Evolutionary conservation across 2,797 vertebrate genomes (phyloP).

Genomic region (Limnodromus scolopaceus): DNA sequence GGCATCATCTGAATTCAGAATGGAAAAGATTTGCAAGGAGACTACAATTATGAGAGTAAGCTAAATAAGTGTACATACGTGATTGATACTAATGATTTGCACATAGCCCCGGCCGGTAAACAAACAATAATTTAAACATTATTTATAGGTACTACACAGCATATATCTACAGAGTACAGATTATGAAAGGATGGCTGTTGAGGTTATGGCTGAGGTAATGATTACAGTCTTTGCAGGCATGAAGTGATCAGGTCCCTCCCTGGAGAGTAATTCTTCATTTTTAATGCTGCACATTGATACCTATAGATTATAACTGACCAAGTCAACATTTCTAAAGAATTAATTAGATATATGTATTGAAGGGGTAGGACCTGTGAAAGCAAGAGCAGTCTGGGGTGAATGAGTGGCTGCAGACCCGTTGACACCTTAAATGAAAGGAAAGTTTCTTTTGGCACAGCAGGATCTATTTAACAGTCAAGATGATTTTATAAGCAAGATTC

Average conservation of each 20-base stretch:
- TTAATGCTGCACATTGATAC: neutral
- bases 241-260: neutral
- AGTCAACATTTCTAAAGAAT: neutral
- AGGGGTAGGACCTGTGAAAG: neutral
- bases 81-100: conserved; percentile 78
- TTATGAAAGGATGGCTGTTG: neutral
- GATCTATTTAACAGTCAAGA: neutral
- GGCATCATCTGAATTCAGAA: conserved; percentile 98
- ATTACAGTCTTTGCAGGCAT: neutral
- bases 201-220: neutral
- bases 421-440: neutral
- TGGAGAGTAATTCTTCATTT: neutral
- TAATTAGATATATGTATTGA: neutral
- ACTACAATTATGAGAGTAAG: conserved; percentile 96
- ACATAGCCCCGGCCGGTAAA: conserved; percentile 81
- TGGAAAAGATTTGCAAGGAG: conserved; percentile 99
- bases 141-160: neutral
- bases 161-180: accelerated
- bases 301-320: neutral
- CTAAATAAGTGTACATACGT: conserved; percentile 80
- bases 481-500: neutral
- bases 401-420: neutral
- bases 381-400: neutral
- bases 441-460: neutral
- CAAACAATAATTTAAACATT: neutral